These are phyloP conservation scores for Villa cingulata DNA, from an alignment of 2,888 invertebrate species.

Conservation along the genomic window DNA sequence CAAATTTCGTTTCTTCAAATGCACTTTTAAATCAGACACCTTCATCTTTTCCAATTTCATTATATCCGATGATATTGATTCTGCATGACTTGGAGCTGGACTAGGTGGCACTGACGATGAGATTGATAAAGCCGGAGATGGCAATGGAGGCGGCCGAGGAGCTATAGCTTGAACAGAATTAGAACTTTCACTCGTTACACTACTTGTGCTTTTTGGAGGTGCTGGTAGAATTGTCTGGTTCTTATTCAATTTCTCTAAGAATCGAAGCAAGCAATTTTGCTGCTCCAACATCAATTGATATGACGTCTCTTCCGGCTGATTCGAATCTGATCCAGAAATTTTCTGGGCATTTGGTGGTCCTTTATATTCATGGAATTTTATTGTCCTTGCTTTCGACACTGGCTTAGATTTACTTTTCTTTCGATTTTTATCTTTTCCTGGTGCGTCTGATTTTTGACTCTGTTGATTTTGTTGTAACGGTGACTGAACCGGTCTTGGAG, in stretches of 20 bases:
- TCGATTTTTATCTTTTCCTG: conserved; percentile 64
- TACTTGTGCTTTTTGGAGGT: conserved; percentile 40
- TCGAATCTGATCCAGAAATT: conserved; percentile 41
- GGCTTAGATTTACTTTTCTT: conserved; percentile 73
- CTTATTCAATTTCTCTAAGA: conserved; percentile 69
- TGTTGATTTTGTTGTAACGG: conserved; percentile 35
- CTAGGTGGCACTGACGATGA: conserved; percentile 35
- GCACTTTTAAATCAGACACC: conserved; percentile 86
- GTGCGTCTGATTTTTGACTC: conserved; percentile 41
- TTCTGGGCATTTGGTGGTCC: conserved; percentile 81
- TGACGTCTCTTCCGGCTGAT: conserved; percentile 51
- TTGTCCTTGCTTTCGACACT: conserved; percentile 68
- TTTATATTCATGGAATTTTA: conserved; percentile 95
- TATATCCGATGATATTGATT: conserved; percentile 29
- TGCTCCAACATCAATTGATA: conserved; percentile 87
- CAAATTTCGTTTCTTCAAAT: conserved; percentile 82
- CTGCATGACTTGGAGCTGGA: conserved; percentile 30
- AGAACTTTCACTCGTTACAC: not conserved
- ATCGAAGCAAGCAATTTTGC: conserved; percentile 75
- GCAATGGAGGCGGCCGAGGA: conserved; percentile 34
- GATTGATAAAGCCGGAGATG: conserved; percentile 41
- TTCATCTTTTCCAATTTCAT: conserved; percentile 88
- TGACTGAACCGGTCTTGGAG: conserved; percentile 42
- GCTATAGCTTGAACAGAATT: conserved; percentile 3
- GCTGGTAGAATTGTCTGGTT: conserved; percentile 70